A percentile compares a stretch with the other conserved stretches of the same genome.
Conservation (phyloP, 2,888 invertebrate genomes). For the Podabrus alpinus region DNA sequence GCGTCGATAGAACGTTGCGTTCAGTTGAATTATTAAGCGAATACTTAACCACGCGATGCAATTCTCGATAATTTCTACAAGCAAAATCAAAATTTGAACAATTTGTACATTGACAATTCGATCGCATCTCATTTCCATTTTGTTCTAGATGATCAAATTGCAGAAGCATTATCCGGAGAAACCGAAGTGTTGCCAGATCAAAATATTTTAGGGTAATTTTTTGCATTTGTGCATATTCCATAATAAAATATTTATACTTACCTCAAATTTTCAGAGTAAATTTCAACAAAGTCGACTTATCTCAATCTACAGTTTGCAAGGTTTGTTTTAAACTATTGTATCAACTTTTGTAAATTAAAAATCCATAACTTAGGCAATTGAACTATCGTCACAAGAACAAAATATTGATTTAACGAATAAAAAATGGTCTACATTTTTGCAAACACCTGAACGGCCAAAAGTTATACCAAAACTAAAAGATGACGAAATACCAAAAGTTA, state of each 20-base stretch:
- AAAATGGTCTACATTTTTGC: conserved; percentile 76
- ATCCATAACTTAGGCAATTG: conserved; percentile 53
- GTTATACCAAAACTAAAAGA: conserved; percentile 55
- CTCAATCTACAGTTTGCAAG: conserved; percentile 18
- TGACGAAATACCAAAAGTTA: conserved; percentile 43
- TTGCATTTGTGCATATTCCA: background rate
- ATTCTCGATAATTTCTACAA: no score
- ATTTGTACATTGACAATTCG: no score
- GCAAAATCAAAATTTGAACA: no score
- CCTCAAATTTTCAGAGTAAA: conserved; percentile 11
- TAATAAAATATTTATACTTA: background rate
- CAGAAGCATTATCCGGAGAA: conserved; percentile 69
- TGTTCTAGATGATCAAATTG: conserved; percentile 64
- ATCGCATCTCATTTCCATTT: background rate
- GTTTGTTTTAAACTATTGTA: conserved; percentile 1
- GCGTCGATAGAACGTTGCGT: no score
- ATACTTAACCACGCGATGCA: no score
- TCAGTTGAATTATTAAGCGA: no score
- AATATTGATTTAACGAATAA: conserved; percentile 62
- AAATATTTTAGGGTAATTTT: conserved; percentile 68
- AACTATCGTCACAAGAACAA: conserved; percentile 54
- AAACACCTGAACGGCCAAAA: conserved; percentile 72
- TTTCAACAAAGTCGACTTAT: conserved; percentile 25
- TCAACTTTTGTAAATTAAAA: background rate
- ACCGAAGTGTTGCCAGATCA: conserved; percentile 68